Conservation (phyloP, 2,797 vertebrate species). For the Hyperoplus immaculatus region DNA sequence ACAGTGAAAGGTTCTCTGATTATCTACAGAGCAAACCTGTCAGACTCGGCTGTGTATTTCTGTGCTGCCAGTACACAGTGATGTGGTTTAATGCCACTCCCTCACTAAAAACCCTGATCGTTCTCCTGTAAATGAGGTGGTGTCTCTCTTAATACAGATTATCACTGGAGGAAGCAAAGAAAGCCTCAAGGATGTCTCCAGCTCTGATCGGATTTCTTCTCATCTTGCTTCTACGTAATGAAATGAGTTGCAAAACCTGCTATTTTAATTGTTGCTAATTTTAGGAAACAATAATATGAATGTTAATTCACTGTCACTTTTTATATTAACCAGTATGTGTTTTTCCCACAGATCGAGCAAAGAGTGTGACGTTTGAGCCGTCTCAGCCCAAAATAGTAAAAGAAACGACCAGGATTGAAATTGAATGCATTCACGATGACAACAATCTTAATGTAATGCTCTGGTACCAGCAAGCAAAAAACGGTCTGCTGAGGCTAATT, state of each 20-base stretch:
- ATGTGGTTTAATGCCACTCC: conserved; percentile 46
- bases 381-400: conserved; percentile 33
- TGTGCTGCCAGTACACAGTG: conserved; percentile 73
- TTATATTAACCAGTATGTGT: background rate
- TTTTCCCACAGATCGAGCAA: conserved; percentile 33
- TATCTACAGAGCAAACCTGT: background rate
- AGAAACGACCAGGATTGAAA: background rate
- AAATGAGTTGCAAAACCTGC: background rate
- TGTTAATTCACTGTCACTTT: background rate
- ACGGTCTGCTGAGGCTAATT: conserved; percentile 24
- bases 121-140: no score
- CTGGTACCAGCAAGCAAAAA: conserved; percentile 69
- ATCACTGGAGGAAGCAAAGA: no score
- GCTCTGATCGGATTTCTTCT: conserved; percentile 37
- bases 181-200: background rate
- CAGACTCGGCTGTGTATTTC: conserved; percentile 70
- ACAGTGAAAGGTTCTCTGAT: background rate
- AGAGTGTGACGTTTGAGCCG: conserved; percentile 44
- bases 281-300: background rate
- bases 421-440: conserved; percentile 64
- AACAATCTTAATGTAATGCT: conserved; percentile 22
- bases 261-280: background rate
- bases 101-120: conserved; percentile 34
- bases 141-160: no score
- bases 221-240: conserved; percentile 46